Base-by-base conservation (phyloP, 2,888 invertebrate genomes). In the Thalpophila matura region DNA sequence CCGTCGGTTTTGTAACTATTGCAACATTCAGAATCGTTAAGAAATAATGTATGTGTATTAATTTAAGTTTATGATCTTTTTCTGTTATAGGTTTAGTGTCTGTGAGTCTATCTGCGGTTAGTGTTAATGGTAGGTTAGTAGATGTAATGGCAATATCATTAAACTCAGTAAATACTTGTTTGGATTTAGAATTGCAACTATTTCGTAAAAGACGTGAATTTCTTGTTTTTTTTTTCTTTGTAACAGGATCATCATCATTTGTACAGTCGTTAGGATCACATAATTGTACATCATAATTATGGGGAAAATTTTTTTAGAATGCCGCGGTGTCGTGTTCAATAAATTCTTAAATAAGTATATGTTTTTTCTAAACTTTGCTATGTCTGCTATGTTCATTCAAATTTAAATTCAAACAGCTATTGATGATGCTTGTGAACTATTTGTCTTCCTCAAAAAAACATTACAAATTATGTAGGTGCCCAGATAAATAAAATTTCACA, bases 1-100 rank as follows among this genome's bases (percentile, higher is more conserved):
- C 50, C 63, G 0, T 60, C 20, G 51, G 61, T 79, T 49, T 76
- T 53, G 56, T 53, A 66, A 67, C 40, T 43, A 55, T 67, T 77
- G 73, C 58, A 60, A 53, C 27, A 47, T 14, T 16, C 18, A 22
- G 50, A 37, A 42, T 37, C 10, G 33, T 55, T 54, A 27, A 6
- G 61, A 50, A 65, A 54, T 68, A 45, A 53, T 58, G 14, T 40
- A 20, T 14, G n/a, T 47, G 45, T 18, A 27, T 47, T 51, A 26
- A 14, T 26, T 50, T 31, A 26, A 14, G 31, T 50, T 31, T 40
- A 50, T 53, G 18, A 40, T 65, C 6, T 14, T 55, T 59, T 60
- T 55, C n/a, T 53, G 14, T 49, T 31, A 38, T 14, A 14, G 0
- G 14, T 18, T 54, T 24, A 2, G 7, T 24, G n/a, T 38, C 12